Evolutionary conservation across 2,113 vertebrate genomes (phyloP).

Genomic region (Archocentrus centrarchus): DNA sequence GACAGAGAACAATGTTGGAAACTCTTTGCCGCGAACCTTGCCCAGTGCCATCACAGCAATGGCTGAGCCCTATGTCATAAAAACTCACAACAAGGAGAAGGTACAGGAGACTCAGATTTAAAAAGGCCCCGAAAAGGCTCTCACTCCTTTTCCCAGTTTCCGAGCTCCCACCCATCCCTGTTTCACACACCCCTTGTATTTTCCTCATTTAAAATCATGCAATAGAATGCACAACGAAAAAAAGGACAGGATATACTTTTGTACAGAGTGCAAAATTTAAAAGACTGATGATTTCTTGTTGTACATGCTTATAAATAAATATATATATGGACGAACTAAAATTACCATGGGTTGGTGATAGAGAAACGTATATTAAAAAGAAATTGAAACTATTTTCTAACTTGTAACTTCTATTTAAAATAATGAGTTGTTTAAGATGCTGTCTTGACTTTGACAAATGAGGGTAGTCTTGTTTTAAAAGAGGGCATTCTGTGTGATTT

Average conservation of each 20-base stretch:
- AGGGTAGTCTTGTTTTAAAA: slow-evolving; percentile 83
- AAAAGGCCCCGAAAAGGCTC: slow-evolving; percentile 48
- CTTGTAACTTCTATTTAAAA: slow-evolving; percentile 95
- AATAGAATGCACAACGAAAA: slow-evolving; percentile 93
- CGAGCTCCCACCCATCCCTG: slow-evolving; percentile 36
- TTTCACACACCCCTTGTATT: slow-evolving; percentile 40
- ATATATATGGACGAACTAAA: slow-evolving; percentile 82
- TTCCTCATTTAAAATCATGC: slow-evolving; percentile 85
- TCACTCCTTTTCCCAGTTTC: slow-evolving; percentile 27
- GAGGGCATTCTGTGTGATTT: slow-evolving; percentile 86
- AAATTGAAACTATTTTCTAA: slow-evolving; percentile 95
- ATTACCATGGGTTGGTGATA: slow-evolving; percentile 91
- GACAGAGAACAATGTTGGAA: slow-evolving; percentile 96
- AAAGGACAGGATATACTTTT: slow-evolving; percentile 86
- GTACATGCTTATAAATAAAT: slow-evolving; percentile 93
- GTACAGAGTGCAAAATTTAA: slow-evolving; percentile 89
- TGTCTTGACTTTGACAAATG: slow-evolving; percentile 84
- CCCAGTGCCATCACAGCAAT: slow-evolving; percentile 86
- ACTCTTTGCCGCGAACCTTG: slow-evolving; percentile 93
- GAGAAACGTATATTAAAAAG: slow-evolving; percentile 90
- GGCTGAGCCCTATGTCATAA: slow-evolving; percentile 91
- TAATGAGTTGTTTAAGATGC: slow-evolving; percentile 84
- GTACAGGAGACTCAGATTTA: slow-evolving; percentile 99
- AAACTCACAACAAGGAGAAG: slow-evolving; percentile 97
- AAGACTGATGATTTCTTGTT: slow-evolving; percentile 89